A percentile compares a stretch with the other conserved stretches of the same genome.
phyloP scores from a whole-genome alignment of 2,113 vertebrate species.

The Cygnus buccinator region DNA sequence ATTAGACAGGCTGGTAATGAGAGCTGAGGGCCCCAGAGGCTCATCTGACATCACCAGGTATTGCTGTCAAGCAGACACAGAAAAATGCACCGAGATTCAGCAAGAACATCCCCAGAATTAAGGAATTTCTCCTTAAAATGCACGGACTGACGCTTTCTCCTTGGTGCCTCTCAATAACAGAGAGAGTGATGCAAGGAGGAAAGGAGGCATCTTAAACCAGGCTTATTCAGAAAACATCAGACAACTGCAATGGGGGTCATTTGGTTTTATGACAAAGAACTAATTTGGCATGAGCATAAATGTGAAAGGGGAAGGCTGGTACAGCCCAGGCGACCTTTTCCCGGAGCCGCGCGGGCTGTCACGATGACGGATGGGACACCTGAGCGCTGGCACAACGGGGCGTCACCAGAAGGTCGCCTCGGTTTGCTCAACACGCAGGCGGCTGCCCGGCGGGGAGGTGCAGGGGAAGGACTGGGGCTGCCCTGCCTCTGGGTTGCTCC shows the following conservation, averaged over 20 bases:
- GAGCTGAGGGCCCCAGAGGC: conserved; percentile 46
- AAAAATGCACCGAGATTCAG: conserved; percentile 2
- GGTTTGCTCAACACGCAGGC: background rate
- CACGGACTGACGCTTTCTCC: background rate
- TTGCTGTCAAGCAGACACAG: conserved; percentile 51
- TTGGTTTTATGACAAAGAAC: conserved; percentile 19
- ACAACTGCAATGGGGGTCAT: background rate
- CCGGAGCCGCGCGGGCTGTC: background rate
- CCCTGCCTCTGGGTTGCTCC: background rate
- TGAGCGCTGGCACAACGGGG: background rate
- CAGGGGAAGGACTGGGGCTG: background rate
- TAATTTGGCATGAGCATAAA: conserved; percentile 43
- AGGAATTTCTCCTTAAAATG: conserved; percentile 21
- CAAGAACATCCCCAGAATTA: background rate
- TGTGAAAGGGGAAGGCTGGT: conserved; percentile 30
- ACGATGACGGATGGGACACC: background rate
- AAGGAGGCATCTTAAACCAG: background rate
- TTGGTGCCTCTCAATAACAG: background rate
- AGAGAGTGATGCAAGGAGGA: background rate
- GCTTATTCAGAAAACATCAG: background rate
- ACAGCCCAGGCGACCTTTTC: conserved; percentile 58
- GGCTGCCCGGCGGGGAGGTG: background rate
- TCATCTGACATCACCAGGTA: conserved; percentile 62
- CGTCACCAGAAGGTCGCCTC: background rate
- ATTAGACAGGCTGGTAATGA: conserved; percentile 57